Percentiles rank a stretch among this genome's conserved stretches.
Evolutionary conservation across 2,113 vertebrate species (phyloP).

Genomic region (Corythornis cristatus): DNA sequence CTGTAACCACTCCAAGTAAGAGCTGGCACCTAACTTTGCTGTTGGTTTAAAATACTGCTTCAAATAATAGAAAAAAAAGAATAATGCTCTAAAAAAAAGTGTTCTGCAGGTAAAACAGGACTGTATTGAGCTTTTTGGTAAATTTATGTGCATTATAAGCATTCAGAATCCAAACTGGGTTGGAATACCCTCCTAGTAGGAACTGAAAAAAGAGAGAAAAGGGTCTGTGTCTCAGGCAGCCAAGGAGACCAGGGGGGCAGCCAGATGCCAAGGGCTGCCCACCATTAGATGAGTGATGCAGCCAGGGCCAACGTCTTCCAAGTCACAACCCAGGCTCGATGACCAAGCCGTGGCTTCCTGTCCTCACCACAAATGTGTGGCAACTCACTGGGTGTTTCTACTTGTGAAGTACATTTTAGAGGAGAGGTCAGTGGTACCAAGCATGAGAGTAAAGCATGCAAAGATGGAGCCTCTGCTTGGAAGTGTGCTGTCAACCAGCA

Average conservation of each 20-base stretch:
- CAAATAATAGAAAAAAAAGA: neutral
- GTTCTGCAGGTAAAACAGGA: neutral
- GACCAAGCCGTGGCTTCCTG: neutral
- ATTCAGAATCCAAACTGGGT: neutral
- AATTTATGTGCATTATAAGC: neutral
- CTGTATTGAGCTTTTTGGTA: neutral
- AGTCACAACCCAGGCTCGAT: neutral
- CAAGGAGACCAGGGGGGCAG: rapidly evolving
- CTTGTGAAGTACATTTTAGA: rapidly evolving
- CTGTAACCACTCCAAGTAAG: neutral
- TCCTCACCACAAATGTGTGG: rapidly evolving
- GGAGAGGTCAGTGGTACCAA: neutral
- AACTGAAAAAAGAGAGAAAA: neutral
- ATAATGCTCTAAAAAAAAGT: neutral
- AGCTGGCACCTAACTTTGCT: neutral
- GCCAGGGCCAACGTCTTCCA: neutral
- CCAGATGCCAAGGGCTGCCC: neutral
- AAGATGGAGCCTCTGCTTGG: neutral
- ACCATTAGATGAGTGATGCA: neutral
- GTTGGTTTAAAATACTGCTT: neutral
- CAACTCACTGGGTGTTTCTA: neutral
- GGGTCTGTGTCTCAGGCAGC: rapidly evolving
- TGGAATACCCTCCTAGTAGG: neutral
- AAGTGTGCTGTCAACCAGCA: rapidly evolving
- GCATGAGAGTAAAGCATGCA: neutral